Evolutionary conservation across 2,888 invertebrate species (phyloP).

Genomic region (Laspeyria flexula): DNA sequence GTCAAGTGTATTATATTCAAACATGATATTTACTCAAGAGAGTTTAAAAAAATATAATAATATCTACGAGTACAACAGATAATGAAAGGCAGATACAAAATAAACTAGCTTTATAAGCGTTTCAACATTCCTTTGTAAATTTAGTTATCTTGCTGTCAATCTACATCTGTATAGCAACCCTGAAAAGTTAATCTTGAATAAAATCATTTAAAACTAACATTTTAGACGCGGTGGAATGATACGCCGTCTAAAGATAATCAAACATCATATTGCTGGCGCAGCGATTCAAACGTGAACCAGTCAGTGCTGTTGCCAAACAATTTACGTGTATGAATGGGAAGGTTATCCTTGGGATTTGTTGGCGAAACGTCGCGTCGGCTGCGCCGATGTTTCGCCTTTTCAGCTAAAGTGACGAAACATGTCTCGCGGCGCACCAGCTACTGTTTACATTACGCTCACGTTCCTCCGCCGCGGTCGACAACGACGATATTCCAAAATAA

Average conservation of each 20-base stretch:
- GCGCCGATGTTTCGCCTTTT: constrained; percentile 60
- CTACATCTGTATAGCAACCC: background rate
- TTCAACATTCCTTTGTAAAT: background rate
- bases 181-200: background rate
- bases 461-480: constrained; percentile 40
- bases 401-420: constrained; percentile 79
- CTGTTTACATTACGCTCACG: constrained; percentile 75
- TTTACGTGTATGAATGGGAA: constrained; percentile 55
- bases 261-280: constrained; percentile 32
- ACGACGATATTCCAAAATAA: constrained; percentile 61
- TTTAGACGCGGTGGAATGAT: constrained; percentile 7
- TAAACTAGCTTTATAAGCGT: background rate
- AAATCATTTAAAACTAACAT: constrained; percentile 10
- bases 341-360: constrained; percentile 62
- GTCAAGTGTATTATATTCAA: no score
- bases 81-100: no score
- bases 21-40: no score
- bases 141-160: background rate
- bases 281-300: constrained; percentile 34
- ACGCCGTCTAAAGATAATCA: constrained; percentile 22
- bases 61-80: no score
- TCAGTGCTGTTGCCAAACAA: constrained; percentile 49
- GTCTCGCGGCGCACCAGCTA: constrained; percentile 57
- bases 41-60: no score
- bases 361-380: constrained; percentile 52